Conservation (phyloP, 2,888 invertebrate genomes). For the Tipula helvola region DNA sequence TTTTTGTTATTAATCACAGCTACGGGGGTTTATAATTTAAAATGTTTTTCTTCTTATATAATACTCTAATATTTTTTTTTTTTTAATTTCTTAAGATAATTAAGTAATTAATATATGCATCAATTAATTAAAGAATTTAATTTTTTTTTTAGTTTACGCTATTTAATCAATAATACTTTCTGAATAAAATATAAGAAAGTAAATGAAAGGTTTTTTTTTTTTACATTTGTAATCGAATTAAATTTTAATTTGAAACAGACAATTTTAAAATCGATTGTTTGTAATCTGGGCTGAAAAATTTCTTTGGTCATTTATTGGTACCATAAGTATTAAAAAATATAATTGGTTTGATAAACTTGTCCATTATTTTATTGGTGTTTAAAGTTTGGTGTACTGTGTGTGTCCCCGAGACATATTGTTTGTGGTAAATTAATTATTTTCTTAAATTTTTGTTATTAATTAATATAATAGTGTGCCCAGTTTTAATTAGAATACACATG, state of each 20-base stretch:
- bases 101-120: not conserved
- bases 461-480: not conserved
- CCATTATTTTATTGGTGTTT: not conserved
- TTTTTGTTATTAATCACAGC: conserved; percentile 6
- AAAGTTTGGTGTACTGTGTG: not conserved
- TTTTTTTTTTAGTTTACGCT: not conserved
- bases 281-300: not conserved
- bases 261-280: not conserved
- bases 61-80: not conserved
- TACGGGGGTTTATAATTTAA: not conserved
- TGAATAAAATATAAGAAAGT: not conserved
- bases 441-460: not conserved
- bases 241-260: not conserved
- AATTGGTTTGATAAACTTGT: not conserved
- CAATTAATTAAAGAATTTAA: not conserved
- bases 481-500: not conserved
- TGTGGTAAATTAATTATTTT: not conserved
- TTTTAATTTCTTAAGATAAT: not conserved
- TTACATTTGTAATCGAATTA: not conserved
- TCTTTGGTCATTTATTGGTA: not conserved
- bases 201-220: not conserved
- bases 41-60: not conserved
- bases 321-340: not conserved
- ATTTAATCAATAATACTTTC: not conserved
- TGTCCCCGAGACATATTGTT: not conserved